Evolutionary conservation across 2,888 invertebrate genomes (phyloP).

Genomic region (Endotricha flammealis): DNA sequence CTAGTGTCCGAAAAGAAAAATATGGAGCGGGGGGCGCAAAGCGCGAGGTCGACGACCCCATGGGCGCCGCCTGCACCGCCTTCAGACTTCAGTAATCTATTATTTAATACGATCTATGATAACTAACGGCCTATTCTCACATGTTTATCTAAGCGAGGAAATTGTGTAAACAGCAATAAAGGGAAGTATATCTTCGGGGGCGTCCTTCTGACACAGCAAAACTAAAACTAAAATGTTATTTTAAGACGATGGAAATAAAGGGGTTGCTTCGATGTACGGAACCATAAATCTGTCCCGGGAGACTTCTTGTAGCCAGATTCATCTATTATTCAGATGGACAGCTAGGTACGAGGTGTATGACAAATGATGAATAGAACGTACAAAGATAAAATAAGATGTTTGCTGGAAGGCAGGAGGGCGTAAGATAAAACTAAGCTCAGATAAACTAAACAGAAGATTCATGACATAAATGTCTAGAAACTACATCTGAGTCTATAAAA

Average conservation of each 20-base stretch:
- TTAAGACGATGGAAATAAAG: constrained; percentile 36
- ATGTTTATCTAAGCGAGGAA: constrained; percentile 31
- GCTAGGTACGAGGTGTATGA: constrained; percentile 37
- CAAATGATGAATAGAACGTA: constrained; percentile 38
- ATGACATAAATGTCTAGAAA: too few species aligned
- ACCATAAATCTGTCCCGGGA: constrained; percentile 53
- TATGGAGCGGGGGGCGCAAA: constrained; percentile 57
- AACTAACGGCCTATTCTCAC: constrained; percentile 44
- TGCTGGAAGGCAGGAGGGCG: constrained; percentile 19
- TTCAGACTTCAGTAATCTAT: constrained; percentile 51
- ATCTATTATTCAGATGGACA: constrained; percentile 59
- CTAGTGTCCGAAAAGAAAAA: constrained; percentile 72
- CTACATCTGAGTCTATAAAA: too few species aligned
- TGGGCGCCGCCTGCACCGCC: constrained; percentile 34
- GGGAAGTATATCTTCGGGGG: constrained; percentile 13
- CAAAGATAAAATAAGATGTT: constrained; percentile 18
- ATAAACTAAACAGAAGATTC: constrained; percentile 1
- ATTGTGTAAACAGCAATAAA: constrained; percentile 24
- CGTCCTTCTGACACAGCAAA: constrained; percentile 17
- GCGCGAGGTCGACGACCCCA: constrained; percentile 59
- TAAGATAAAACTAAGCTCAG: constrained; percentile 1
- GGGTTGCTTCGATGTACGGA: constrained; percentile 35
- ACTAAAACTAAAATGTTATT: constrained; percentile 36
- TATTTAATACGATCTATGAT: constrained; percentile 52
- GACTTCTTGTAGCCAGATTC: constrained; percentile 44